A percentile compares a stretch with the other conserved stretches of the same genome.
phyloP scores from a whole-genome alignment of 1,140 invertebrate species.

The Drosophila busckii region DNA sequence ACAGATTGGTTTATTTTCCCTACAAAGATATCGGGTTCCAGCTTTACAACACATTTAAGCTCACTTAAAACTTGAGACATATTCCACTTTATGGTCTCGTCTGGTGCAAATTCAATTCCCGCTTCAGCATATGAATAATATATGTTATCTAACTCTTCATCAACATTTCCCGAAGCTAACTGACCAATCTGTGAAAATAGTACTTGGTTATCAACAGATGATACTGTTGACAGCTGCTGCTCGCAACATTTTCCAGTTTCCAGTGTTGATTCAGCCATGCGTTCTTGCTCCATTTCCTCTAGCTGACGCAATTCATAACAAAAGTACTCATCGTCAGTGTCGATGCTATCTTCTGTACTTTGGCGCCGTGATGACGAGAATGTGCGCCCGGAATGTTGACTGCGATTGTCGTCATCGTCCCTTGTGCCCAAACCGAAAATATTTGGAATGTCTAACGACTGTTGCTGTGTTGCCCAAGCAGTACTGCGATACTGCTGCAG shows the following conservation, averaged over 20 bases:
- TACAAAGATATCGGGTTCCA: constrained; percentile 30
- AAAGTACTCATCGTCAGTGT: constrained; percentile 96
- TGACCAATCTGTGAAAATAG: constrained; percentile 68
- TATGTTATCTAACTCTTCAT: constrained; percentile 7
- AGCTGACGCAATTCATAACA: constrained; percentile 92
- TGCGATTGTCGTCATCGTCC: constrained; percentile 90
- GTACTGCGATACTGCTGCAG: neutral
- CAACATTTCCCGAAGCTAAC: constrained; percentile 16
- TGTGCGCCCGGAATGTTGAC: constrained; percentile 91
- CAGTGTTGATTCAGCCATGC: constrained; percentile 77
- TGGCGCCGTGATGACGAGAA: constrained; percentile 92
- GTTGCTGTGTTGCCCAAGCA: constrained; percentile 68
- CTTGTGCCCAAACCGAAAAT: constrained; percentile 74
- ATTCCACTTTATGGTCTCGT: constrained; percentile 86
- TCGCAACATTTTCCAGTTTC: constrained; percentile 80
- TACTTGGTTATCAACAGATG: constrained; percentile 76
- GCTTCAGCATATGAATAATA: neutral
- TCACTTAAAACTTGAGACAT: constrained; percentile 89
- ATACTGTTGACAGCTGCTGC: constrained; percentile 73
- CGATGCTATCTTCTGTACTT: constrained; percentile 95
- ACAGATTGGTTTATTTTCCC: constrained; percentile 6
- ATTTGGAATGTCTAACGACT: constrained; percentile 89
- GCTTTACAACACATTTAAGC: constrained; percentile 84
- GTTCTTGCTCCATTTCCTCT: constrained; percentile 89
- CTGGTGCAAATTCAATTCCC: constrained; percentile 80